Conservation (phyloP, 2,113 vertebrate species). For the Athene noctua region DNA sequence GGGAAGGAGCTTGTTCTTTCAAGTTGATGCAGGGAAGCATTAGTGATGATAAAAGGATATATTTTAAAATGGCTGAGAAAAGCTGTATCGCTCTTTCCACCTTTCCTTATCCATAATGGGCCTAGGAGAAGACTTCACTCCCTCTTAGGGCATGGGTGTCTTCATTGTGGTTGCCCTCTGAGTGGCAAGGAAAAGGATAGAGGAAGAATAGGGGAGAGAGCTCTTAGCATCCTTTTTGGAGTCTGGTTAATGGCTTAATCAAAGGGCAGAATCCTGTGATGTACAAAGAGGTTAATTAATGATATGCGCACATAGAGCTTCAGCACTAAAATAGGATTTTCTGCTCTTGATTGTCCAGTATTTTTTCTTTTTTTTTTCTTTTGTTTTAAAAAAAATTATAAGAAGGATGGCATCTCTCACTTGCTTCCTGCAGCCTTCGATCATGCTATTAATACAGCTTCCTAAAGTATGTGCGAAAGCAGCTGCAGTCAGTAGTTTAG, state of each 20-base stretch:
- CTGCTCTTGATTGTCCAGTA: background rate
- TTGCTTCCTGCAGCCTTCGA: background rate
- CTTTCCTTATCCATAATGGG: background rate
- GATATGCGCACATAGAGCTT: background rate
- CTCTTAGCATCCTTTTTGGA: background rate
- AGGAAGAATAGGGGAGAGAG: background rate
- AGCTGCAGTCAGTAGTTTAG: background rate
- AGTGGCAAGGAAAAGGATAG: background rate
- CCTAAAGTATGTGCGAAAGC: background rate
- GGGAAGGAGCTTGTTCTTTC: constrained; percentile 18
- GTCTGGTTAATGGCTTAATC: background rate
- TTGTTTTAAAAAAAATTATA: background rate
- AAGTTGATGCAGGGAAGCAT: constrained; percentile 1
- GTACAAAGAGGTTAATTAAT: background rate
- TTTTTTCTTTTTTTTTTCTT: background rate
- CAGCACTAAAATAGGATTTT: constrained; percentile 9
- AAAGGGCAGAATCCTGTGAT: background rate
- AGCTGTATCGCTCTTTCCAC: background rate
- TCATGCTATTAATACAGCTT: background rate
- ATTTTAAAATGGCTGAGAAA: constrained; percentile 19
- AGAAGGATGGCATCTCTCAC: background rate
- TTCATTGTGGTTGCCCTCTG: background rate
- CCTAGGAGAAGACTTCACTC: background rate
- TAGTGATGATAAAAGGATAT: constrained; percentile 23
- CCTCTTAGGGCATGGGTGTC: background rate